phyloP scores from a whole-genome alignment of 2,797 vertebrate genomes.

The Halcyon smyrnensis region DNA sequence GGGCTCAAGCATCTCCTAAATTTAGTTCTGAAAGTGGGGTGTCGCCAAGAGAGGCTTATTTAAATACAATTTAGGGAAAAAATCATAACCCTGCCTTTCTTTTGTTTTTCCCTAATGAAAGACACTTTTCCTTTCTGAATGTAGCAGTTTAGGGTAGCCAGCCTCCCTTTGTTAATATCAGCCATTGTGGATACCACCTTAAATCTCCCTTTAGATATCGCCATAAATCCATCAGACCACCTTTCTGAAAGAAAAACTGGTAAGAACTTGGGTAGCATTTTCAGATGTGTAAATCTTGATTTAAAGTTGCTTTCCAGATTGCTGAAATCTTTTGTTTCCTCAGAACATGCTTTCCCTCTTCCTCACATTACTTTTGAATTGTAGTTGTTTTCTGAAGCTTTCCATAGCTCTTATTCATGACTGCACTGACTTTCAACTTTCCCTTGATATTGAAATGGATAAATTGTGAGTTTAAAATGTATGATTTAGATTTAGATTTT shows the following conservation, averaged over 20 bases:
- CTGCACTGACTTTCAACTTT: slow-evolving; percentile 74
- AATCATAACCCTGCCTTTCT: not conserved
- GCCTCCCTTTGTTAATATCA: not conserved
- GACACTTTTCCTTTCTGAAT: not conserved
- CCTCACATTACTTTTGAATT: slow-evolving; percentile 73
- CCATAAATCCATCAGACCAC: not conserved
- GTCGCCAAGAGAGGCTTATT: not conserved
- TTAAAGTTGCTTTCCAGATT: slow-evolving; percentile 67
- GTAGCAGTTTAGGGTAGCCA: not conserved
- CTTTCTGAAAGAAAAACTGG: not conserved
- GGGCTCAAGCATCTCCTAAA: not conserved
- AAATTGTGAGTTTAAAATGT: slow-evolving; percentile 77
- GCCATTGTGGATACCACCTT: not conserved
- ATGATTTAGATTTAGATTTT: slow-evolving; percentile 80
- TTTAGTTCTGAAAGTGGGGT: not conserved
- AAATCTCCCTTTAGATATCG: not conserved
- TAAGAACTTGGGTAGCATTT: slow-evolving; percentile 42
- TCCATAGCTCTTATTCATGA: slow-evolving; percentile 74
- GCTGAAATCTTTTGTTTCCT: slow-evolving; percentile 64
- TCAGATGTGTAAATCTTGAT: slow-evolving; percentile 42
- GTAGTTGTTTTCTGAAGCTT: slow-evolving; percentile 65
- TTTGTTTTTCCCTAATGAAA: not conserved
- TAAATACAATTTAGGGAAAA: not conserved
- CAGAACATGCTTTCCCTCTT: slow-evolving; percentile 51
- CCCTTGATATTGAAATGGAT: slow-evolving; percentile 77